phyloP scores from a whole-genome alignment of 1,140 invertebrate species.

The Brachionus rotundiformis region DNA sequence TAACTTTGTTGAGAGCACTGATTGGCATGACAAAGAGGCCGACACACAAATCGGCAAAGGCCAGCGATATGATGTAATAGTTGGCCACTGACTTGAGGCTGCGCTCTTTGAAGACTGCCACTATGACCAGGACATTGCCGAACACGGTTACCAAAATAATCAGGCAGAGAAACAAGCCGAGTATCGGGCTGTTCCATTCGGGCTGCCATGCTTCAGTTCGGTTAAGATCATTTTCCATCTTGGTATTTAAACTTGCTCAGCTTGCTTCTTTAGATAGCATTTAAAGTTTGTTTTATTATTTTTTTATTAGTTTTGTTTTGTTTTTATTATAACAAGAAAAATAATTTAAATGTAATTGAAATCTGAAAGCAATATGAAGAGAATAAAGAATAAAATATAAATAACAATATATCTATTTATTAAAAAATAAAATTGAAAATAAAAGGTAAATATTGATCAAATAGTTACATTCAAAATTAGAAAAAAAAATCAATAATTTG shows the following conservation, averaged over 20 bases:
- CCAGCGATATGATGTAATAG: constrained; percentile 61
- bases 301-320: background rate
- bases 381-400: background rate
- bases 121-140: constrained; percentile 60
- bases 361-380: background rate
- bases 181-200: constrained; percentile 34
- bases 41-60: constrained; percentile 62
- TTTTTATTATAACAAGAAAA: background rate
- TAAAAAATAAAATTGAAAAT: constrained; percentile 12
- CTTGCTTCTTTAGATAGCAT: background rate
- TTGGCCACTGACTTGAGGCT: constrained; percentile 62
- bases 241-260: background rate
- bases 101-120: constrained; percentile 59
- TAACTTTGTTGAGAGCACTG: constrained; percentile 78
- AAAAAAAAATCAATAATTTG: constrained; percentile 14
- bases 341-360: background rate
- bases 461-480: background rate
- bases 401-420: constrained; percentile 11
- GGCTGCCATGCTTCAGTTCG: background rate
- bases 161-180: background rate
- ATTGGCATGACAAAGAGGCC: constrained; percentile 86
- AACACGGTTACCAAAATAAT: constrained; percentile 24
- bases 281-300: background rate
- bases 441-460: constrained; percentile 29
- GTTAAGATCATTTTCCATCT: constrained; percentile 9